Conservation (phyloP, 2,888 invertebrate species). For the Pardosa pseudoannulata region DNA sequence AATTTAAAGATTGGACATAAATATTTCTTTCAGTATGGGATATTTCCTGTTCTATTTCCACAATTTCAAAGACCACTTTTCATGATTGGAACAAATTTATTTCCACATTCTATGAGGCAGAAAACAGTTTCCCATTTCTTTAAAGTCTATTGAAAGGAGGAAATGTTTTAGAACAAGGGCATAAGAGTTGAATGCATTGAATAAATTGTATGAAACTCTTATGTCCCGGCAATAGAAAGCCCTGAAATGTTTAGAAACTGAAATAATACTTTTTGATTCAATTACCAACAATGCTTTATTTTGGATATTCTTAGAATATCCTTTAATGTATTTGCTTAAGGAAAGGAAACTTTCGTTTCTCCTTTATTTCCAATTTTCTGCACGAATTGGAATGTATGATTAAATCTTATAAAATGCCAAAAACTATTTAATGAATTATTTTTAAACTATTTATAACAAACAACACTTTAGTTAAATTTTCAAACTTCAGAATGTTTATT, state of each 20-base stretch:
- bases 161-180: neutral
- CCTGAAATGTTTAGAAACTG: neutral
- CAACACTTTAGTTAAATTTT: too few species aligned
- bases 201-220: neutral
- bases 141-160: neutral
- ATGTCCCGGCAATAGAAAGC: neutral
- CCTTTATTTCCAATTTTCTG: too few species aligned
- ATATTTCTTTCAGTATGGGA: neutral
- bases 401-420: too few species aligned
- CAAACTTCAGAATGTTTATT: too few species aligned
- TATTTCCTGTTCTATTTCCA: neutral
- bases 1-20: conserved; percentile 1
- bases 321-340: too few species aligned
- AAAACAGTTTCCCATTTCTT: conserved; percentile 2
- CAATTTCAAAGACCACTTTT: neutral
- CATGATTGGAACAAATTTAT: conserved; percentile 2
- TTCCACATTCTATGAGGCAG: conserved; percentile 2
- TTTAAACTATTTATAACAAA: too few species aligned
- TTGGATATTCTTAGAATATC: too few species aligned
- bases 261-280: neutral
- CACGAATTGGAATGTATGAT: too few species aligned
- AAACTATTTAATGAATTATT: too few species aligned
- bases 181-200: neutral
- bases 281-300: too few species aligned
- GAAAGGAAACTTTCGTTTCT: too few species aligned